A percentile compares a stretch with the other conserved stretches of the same genome.
Conservation (phyloP, 2,888 invertebrate species). For the Acleris holmiana region DNA sequence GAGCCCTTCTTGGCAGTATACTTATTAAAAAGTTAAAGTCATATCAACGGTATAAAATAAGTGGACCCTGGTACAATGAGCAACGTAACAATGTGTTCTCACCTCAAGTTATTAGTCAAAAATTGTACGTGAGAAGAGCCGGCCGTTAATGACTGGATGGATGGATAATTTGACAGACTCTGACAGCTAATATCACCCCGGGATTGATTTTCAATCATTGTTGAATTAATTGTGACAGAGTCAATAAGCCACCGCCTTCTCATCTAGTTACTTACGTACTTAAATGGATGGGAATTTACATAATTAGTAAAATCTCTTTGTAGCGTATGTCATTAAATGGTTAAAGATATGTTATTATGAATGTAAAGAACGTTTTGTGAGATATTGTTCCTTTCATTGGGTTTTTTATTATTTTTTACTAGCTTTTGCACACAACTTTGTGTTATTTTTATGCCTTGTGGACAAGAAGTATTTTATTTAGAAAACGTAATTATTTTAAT, state of each 20-base stretch:
- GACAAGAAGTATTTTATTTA: too few relatives aligned
- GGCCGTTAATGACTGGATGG: slow-evolving; percentile 67
- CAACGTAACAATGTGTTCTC: slow-evolving; percentile 48
- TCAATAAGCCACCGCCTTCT: slow-evolving; percentile 80
- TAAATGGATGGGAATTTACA: slow-evolving; percentile 43
- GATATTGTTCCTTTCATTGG: background rate
- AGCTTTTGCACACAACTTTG: too few relatives aligned
- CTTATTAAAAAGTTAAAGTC: slow-evolving; percentile 15
- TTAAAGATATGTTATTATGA: slow-evolving; percentile 29
- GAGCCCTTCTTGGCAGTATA: too few relatives aligned
- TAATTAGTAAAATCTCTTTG: slow-evolving; percentile 33
- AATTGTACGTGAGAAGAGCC: slow-evolving; percentile 67
- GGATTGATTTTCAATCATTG: slow-evolving; percentile 83
- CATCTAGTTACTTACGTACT: slow-evolving; percentile 50
- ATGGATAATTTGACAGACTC: slow-evolving; percentile 76
- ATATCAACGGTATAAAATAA: slow-evolving; percentile 12
- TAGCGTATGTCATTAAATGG: slow-evolving; percentile 30
- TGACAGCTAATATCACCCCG: slow-evolving; percentile 80
- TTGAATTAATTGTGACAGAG: slow-evolving; percentile 82
- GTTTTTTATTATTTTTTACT: too few relatives aligned
- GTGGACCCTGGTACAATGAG: slow-evolving; percentile 25
- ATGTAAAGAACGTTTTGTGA: slow-evolving; percentile 6
- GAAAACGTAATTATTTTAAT: too few relatives aligned
- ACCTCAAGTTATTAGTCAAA: slow-evolving; percentile 57
- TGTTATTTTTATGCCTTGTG: too few relatives aligned